Evolutionary conservation across 2,888 invertebrate genomes (phyloP).

Genomic region (Pharmacophagus antenor): DNA sequence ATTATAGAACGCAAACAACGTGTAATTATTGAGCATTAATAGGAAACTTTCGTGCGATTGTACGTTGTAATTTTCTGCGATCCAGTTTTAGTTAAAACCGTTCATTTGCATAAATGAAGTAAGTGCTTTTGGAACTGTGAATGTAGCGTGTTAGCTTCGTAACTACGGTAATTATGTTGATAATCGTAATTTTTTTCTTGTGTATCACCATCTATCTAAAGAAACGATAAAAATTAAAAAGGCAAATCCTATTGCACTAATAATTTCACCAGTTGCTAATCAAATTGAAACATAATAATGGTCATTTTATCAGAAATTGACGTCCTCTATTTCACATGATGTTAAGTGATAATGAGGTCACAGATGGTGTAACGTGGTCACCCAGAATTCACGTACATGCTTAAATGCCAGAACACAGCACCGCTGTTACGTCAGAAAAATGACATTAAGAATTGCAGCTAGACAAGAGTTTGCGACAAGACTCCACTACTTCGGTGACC

Average conservation of each 20-base stretch:
- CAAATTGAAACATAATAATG: too few species aligned
- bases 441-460: too few species aligned
- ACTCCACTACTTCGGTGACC: too few species aligned
- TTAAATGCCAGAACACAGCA: too few species aligned
- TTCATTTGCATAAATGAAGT: constrained; percentile 50
- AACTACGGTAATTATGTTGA: not conserved
- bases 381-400: too few species aligned
- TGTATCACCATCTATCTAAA: not conserved
- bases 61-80: constrained; percentile 65
- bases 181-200: too few species aligned
- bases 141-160: not conserved
- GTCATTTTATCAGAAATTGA: too few species aligned
- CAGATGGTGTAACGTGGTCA: too few species aligned
- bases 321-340: too few species aligned
- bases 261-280: not conserved
- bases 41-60: constrained; percentile 43
- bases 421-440: too few species aligned
- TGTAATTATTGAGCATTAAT: constrained; percentile 54
- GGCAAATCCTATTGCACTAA: not conserved
- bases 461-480: too few species aligned
- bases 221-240: not conserved
- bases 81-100: constrained; percentile 64
- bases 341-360: too few species aligned
- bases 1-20: constrained; percentile 31
- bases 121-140: not conserved